These are phyloP conservation scores for Drosophila mettleri DNA, from an alignment of 2,888 invertebrate species.

Conservation along the genomic window DNA sequence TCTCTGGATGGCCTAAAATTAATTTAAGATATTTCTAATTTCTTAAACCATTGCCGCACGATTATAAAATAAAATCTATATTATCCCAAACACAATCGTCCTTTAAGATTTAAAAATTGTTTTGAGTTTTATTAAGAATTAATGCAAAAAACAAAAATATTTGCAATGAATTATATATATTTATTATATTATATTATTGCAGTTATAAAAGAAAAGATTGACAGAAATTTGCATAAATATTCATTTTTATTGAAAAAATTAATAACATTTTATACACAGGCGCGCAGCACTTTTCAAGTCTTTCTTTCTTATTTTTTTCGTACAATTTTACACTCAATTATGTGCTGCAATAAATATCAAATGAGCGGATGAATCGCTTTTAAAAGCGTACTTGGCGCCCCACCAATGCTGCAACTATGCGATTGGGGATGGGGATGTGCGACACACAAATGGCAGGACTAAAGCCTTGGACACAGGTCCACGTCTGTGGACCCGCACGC, in stretches of 20 bases:
- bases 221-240: neutral
- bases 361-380: conserved; percentile 74
- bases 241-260: neutral
- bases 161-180: neutral
- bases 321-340: conserved; percentile 78
- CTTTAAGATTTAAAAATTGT: no score
- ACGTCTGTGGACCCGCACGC: conserved; percentile 64
- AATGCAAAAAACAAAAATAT: no score
- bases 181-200: neutral
- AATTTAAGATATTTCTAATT: no score
- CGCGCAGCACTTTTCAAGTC: conserved; percentile 41
- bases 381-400: conserved; percentile 78
- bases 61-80: no score
- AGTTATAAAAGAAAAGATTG: neutral
- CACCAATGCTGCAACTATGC: conserved; percentile 31
- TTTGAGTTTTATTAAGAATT: no score
- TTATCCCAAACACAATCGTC: no score
- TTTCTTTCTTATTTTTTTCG: conserved; percentile 11
- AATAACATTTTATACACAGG: neutral
- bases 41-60: no score
- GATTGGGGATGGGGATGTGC: conserved; percentile 7
- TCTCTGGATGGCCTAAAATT: no score
- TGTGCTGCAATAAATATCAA: conserved; percentile 71
- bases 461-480: conserved; percentile 40
- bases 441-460: conserved; percentile 42